Base-by-base conservation (phyloP, 2,797 vertebrate genomes). In the Falco columbarius region DNA sequence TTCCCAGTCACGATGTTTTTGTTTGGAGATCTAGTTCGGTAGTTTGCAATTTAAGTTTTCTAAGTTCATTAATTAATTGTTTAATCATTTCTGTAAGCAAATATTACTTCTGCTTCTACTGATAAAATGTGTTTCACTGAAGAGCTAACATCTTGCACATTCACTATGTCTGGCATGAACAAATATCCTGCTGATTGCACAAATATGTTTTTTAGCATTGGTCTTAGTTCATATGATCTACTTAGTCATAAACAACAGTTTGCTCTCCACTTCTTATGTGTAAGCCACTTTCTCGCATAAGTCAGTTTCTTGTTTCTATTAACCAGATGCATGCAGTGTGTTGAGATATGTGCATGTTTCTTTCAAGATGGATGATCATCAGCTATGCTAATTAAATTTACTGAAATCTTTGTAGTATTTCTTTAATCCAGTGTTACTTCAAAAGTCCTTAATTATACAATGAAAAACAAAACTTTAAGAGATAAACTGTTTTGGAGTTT, bases 331-430 rank as follows among this genome's bases (percentile, higher is more conserved):
- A 46, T 22, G 12, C 7, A 19, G 12, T 32, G 4, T 5, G 3
- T 24, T 54, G 30, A 76, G 16, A 38, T 30, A 8, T 1, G 0
- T 40, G 3, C 2, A 1, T 14, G 19, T 36, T 47, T 42, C 14
- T 81, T 82, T 55, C 70, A 86, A 89, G 67, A n/a, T 8, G 9
- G n/a, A 24, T 66, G 20, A 59, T 74, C 38, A 74, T 40, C 44
- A 63, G 8, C 10, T 62, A 14, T n/a, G 8, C 3, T 65, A 79
- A 66, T 51, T 80, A 73, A 68, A 89, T 49, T 32, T 70, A 59
- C 7, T 40, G 30, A 81, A 74, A 81, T 65, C 18, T 47, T 70
- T 49, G 17, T 21, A 23, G 7, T 29, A 16, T 3, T 40, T 72
- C 23, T 76, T 68, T 70, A 58, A 20, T 20, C 71, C 10, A 29